Evolutionary conservation across 1,140 invertebrate species (phyloP), one percentile per base, ranked within the genome.

Genomic region (Lucilia sericata): DNA sequence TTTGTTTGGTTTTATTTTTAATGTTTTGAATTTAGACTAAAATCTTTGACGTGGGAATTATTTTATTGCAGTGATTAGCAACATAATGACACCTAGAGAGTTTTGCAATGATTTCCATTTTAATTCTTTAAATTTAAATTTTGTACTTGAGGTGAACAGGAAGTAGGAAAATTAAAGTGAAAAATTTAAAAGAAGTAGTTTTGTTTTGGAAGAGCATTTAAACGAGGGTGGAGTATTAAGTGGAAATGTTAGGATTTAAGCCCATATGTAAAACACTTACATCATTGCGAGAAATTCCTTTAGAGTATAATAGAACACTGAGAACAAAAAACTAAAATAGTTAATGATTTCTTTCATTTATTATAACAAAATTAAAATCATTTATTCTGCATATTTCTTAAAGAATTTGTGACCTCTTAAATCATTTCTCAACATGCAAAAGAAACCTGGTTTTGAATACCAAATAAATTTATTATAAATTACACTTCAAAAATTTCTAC

Each of bases 61-160:
- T 70, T 60, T 70, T 70, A 70, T 70, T 70, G 65, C 12, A 0
- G 65, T 25, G 65, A 70, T 70, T 70, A 70, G 65, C 65, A 70
- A 70, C 9, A 70, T 70, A 70, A 70, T 70, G 65, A 70, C 65
- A 70, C 65, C 65, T 70, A 70, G 55, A 21, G n/a, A 70, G 65
- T 21, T 70, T 55, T 55, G 13, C n/a, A 70, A 70, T 70, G 7
- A 21, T 7, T 21, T 21, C 21, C 19, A n/a, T 14, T 60, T 60
- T 17, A 60, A 5, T 7, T n/a, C 14, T 17, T 60, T 60, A 60
- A 14, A n/a, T 60, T 60, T n/a, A n/a, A n/a, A 0, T 60, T 17
- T 60, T 1, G 8, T 60, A 17, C 5, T 60, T 60, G 51, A 60
- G 5, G 51, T n/a, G 2, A 17, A 60, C 55, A n/a, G 55, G 55